Base-by-base conservation (phyloP, 2,888 invertebrate species). In the Hirtodrosophila duncani region DNA sequence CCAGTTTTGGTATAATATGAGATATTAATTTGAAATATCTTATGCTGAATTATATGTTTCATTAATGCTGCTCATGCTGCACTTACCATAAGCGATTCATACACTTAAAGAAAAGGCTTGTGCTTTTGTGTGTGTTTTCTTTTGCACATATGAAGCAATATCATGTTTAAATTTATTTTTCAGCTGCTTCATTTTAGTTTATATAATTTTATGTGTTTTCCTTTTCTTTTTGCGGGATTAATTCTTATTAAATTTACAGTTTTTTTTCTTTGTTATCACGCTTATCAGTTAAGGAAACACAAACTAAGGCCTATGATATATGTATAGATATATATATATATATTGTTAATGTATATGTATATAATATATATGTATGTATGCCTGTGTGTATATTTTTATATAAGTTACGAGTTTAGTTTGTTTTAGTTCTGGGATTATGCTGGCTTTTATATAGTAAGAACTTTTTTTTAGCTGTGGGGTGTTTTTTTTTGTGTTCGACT, bases 291-390 rank as follows among this genome's bases (percentile, higher is more conserved):
- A n/a, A 57, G 61, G 56, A 79, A 74, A 75, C 72, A 79, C 77
- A 68, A 74, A 80, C 77, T 74, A 80, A 77, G 61, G 66, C 74
- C 80, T 74, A 77, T 80, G 72, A 72, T 65, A 65, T 63, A 57
- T 39, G 34, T 77, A 67, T 68, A 53, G 68, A 42, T 67, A 55
- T 50, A 17, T 45, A 34, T 37, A 10, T 29, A 8, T 44, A 10
- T 36, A 44, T 44, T 26, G 26, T 27, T 11, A 70, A 57, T 53
- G 41, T 53, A 36, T 64, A 31, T 64, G 17, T 58, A 37, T 50
- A 37, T n/a, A n/a, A n/a, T n/a, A n/a, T n/a, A n/a, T n/a, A 27
- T 20, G 17, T 49, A 38, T 26, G 27, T 39, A 44, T 37, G 23
- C 21, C n/a, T n/a, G n/a, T n/a, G n/a, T n/a, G n/a, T n/a, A n/a